Conservation (phyloP, 2,113 vertebrate genomes). For the Electrona antarctica region DNA sequence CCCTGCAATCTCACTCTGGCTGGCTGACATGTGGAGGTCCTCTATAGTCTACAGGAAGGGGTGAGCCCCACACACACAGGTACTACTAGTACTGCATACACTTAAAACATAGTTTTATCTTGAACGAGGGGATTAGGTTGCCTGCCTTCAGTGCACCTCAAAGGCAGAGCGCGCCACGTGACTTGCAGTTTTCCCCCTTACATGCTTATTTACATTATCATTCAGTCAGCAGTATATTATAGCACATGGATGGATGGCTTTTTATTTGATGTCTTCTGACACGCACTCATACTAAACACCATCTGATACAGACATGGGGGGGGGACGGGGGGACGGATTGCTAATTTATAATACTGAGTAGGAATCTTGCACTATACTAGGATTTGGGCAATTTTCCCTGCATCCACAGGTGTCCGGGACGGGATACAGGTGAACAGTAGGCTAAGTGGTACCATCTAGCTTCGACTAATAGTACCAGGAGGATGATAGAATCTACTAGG, state of each 20-base stretch:
- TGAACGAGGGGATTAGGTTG: constrained; percentile 68
- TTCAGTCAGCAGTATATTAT: constrained; percentile 75
- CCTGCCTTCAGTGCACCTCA: constrained; percentile 73
- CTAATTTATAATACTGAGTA: constrained; percentile 36
- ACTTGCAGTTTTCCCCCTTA: constrained; percentile 66
- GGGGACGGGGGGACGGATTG: constrained; percentile 51
- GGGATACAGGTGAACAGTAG: constrained; percentile 29
- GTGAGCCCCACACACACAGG: neutral
- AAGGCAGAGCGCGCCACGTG: constrained; percentile 61
- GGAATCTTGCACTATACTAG: neutral
- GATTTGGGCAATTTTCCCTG: constrained; percentile 21
- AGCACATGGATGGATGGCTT: constrained; percentile 64
- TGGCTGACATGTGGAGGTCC: constrained; percentile 92
- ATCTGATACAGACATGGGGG: constrained; percentile 47
- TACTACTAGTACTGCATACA: constrained; percentile 67
- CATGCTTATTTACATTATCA: constrained; percentile 74
- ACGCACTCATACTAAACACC: constrained; percentile 60
- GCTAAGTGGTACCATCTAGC: constrained; percentile 11
- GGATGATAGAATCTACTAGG: neutral
- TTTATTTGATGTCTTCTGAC: constrained; percentile 68
- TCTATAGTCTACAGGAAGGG: constrained; percentile 43
- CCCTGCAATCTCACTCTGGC: constrained; percentile 92
- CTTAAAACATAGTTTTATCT: constrained; percentile 84
- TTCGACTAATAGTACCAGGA: neutral
- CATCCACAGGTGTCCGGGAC: constrained; percentile 49